Evolutionary conservation across 2,113 vertebrate genomes (phyloP).

Genomic region (Nanorana parkeri): DNA sequence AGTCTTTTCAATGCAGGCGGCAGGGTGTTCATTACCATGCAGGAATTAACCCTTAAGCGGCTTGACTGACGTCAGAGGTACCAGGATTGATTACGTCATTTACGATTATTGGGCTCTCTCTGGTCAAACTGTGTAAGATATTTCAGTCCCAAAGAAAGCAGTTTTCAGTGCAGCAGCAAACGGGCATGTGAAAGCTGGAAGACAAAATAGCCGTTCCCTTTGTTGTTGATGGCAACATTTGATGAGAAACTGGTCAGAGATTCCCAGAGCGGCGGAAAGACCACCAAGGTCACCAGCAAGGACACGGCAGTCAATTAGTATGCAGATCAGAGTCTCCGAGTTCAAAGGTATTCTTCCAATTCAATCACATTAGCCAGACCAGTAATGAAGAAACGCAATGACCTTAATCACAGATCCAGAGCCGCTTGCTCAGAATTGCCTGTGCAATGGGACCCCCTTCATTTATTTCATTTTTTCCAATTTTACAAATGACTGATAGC

Average conservation of each 20-base stretch:
- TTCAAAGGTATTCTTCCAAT: conserved; percentile 96
- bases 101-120: no score
- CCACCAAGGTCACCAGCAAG: conserved; percentile 88
- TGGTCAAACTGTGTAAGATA: no score
- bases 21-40: no score
- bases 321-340: conserved; percentile 91
- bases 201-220: conserved; percentile 20
- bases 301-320: conserved; percentile 90
- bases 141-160: no score
- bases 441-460: conserved; percentile 59
- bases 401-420: conserved; percentile 87
- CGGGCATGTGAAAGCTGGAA: not conserved
- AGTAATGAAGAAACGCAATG: conserved; percentile 84
- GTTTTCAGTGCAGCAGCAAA: no score
- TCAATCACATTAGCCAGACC: conserved; percentile 94
- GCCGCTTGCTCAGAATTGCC: conserved; percentile 68
- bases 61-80: no score
- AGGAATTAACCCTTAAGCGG: no score
- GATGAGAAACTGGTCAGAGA: conserved; percentile 69
- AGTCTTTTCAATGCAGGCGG: no score
- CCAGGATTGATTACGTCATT: no score
- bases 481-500: conserved; percentile 31
- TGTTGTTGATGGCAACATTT: conserved; percentile 68
- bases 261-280: conserved; percentile 68
- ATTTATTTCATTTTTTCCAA: conserved; percentile 49